A percentile compares a stretch with the other conserved stretches of the same genome.
phyloP scores from a whole-genome alignment of 2,888 invertebrate species.

The Uloborus plumipes region DNA sequence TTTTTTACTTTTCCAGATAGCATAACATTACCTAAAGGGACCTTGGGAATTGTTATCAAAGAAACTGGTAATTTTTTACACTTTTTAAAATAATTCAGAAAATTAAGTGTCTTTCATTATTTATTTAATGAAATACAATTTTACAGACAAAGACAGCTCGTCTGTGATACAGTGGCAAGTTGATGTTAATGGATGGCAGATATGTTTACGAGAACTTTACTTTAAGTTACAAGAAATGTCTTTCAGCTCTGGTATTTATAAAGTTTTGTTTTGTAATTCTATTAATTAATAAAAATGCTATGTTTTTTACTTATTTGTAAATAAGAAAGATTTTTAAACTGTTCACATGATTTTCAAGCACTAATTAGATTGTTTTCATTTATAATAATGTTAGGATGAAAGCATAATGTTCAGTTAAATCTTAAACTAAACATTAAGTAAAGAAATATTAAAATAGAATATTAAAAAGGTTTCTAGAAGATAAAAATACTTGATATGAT shows the following conservation, averaged over 20 bases:
- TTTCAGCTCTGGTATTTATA: conserved; percentile 46
- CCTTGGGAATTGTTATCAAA: conserved; percentile 42
- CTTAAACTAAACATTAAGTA: too few species aligned
- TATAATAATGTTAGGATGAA: too few species aligned
- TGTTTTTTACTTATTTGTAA: too few species aligned
- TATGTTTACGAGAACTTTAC: conserved; percentile 61
- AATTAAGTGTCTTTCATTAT: not conserved
- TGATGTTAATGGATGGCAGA: conserved; percentile 65
- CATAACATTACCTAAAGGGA: conserved; percentile 51
- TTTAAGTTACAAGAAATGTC: conserved; percentile 54
- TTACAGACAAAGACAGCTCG: conserved; percentile 45
- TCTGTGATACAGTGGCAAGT: conserved; percentile 64
- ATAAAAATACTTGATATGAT: too few species aligned
- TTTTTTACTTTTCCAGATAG: conserved; percentile 42
- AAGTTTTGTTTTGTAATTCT: too few species aligned
- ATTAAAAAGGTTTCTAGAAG: too few species aligned
- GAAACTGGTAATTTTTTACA: conserved; percentile 20
- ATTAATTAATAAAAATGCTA: too few species aligned
- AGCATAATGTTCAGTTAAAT: too few species aligned
- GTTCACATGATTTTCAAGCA: too few species aligned
- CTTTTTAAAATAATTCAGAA: not conserved
- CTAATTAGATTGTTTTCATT: too few species aligned
- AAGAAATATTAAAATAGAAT: too few species aligned
- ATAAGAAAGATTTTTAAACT: too few species aligned
- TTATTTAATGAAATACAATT: conserved; percentile 2